Evolutionary conservation across 2,113 vertebrate genomes (phyloP).

Genomic region (Pao palembangensis): DNA sequence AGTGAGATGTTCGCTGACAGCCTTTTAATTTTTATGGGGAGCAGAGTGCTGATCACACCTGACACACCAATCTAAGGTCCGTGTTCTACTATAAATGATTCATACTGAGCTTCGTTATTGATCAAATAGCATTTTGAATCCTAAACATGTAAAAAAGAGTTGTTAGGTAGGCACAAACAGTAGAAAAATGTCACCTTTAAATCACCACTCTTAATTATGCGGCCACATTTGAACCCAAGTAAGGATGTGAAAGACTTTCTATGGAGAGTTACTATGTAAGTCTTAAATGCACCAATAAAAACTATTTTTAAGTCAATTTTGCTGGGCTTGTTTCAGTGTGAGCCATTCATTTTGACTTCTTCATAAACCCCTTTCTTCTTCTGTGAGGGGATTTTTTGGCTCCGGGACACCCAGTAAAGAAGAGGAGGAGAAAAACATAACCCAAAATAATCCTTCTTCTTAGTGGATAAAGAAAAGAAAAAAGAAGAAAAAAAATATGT

Average conservation of each 20-base stretch:
- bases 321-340: conserved; percentile 35
- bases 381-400: conserved; percentile 49
- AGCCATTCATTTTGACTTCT: conserved; percentile 65
- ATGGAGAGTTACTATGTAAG: conserved; percentile 56
- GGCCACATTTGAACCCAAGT: conserved; percentile 36
- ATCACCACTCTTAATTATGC: conserved; percentile 35
- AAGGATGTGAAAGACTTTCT: conserved; percentile 48
- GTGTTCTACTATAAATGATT: too few relatives aligned
- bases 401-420: conserved; percentile 62
- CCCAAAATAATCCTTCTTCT: conserved; percentile 54
- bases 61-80: too few relatives aligned
- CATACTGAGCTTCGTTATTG: too few relatives aligned
- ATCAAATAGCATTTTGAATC: too few relatives aligned
- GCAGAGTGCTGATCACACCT: too few relatives aligned
- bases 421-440: conserved; percentile 62
- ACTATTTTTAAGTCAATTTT: conserved; percentile 68
- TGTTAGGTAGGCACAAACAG: too few relatives aligned
- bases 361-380: conserved; percentile 51
- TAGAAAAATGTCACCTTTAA: not conserved
- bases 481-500: conserved; percentile 28
- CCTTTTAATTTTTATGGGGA: not conserved
- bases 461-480: not conserved
- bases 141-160: too few relatives aligned
- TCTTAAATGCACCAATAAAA: conserved; percentile 69
- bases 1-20: conserved; percentile 59